Percentiles rank a stretch among this genome's conserved stretches.
These are phyloP conservation scores for Chymomyza procnemis DNA, from an alignment of 2,888 invertebrate genomes.

Conservation along the genomic window DNA sequence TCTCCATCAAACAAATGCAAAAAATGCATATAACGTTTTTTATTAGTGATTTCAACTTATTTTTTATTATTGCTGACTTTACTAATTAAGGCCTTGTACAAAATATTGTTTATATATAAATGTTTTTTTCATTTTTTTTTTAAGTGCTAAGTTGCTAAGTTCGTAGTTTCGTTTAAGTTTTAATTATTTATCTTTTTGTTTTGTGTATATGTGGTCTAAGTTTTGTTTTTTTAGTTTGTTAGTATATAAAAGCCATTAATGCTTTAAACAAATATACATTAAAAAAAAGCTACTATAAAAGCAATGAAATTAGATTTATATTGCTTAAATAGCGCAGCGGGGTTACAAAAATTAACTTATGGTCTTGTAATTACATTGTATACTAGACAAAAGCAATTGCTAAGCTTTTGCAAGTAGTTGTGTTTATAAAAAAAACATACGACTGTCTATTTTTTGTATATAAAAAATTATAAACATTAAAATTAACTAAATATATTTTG, in stretches of 20 bases:
- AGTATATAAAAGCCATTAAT: constrained; percentile 30
- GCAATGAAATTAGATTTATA: not conserved
- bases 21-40: constrained; percentile 27
- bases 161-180: constrained; percentile 54
- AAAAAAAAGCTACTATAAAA: constrained; percentile 1
- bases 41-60: constrained; percentile 69
- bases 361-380: constrained; percentile 41
- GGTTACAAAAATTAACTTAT: not conserved
- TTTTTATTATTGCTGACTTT: constrained; percentile 70
- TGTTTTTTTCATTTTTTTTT: constrained; percentile 21
- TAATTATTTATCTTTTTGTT: constrained; percentile 15
- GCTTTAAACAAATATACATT: constrained; percentile 39
- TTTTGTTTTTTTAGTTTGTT: not conserved
- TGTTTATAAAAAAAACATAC: constrained; percentile 18
- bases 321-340: not conserved
- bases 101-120: constrained; percentile 57
- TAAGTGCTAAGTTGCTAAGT: constrained; percentile 50
- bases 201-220: constrained; percentile 20
- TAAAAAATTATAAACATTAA: constrained; percentile 46
- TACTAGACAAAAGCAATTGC: constrained; percentile 40
- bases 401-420: constrained; percentile 36
- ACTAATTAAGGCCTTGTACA: constrained; percentile 72
- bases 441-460: constrained; percentile 21
- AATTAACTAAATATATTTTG: constrained; percentile 73
- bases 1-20: not conserved